Percentiles rank a stretch among this genome's conserved stretches.
Conservation (phyloP, 2,113 vertebrate genomes). For the Ailuropoda melanoleuca region DNA sequence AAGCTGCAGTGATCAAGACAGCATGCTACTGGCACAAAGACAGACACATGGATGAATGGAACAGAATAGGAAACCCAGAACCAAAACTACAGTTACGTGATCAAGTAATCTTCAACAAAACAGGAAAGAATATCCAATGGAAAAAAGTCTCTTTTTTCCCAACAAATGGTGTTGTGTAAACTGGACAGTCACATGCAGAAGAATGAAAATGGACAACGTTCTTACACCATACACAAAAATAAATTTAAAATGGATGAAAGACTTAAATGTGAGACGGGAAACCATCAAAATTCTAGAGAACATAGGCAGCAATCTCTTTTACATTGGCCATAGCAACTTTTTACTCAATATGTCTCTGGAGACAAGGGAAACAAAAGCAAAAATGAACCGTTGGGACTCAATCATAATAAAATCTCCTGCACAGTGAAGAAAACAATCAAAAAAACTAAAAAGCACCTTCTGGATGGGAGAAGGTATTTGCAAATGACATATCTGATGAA, state of each 20-base stretch:
- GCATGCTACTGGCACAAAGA: neutral
- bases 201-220: neutral
- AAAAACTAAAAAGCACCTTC: neutral
- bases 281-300: neutral
- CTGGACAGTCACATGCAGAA: neutral
- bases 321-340: neutral
- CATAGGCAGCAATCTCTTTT: neutral
- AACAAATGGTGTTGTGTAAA: neutral
- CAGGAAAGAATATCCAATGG: neutral
- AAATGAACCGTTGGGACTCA: neutral
- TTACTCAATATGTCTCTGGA: neutral
- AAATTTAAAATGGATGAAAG: neutral
- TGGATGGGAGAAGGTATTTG: neutral
- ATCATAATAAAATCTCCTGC: neutral
- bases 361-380: neutral
- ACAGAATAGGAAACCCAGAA: neutral
- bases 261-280: neutral
- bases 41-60: neutral
- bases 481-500: neutral
- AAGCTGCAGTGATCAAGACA: neutral
- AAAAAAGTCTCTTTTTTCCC: neutral
- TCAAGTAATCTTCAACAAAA: neutral
- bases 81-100: neutral
- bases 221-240: neutral
- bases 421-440: neutral